Evolutionary conservation across 2,113 vertebrate species (phyloP).

Genomic region (Rhodinocichla rosea): DNA sequence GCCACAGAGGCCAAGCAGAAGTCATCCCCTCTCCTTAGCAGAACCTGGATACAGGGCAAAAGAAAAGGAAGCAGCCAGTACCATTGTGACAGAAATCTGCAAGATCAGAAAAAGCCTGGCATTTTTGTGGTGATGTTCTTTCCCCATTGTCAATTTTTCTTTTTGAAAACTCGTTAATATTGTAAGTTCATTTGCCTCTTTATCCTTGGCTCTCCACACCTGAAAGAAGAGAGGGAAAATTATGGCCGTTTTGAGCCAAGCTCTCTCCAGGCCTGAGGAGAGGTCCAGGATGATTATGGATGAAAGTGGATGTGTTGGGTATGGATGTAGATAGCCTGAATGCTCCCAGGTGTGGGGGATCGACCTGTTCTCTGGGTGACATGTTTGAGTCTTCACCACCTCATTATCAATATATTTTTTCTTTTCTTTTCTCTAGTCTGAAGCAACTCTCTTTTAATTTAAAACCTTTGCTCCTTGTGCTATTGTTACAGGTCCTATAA

Average conservation of each 20-base stretch:
- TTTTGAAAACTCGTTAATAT: background rate
- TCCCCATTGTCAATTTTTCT: background rate
- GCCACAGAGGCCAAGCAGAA: background rate
- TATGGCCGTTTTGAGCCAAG: background rate
- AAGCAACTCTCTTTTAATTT: background rate
- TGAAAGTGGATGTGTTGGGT: background rate
- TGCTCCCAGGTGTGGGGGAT: background rate
- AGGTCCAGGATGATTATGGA: background rate
- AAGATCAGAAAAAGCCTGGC: background rate
- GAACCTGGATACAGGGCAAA: background rate
- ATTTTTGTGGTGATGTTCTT: background rate
- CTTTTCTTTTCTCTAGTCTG: background rate
- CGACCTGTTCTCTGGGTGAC: background rate
- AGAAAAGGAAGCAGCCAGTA: background rate
- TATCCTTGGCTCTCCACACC: background rate
- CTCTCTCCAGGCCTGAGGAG: background rate
- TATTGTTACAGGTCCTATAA: background rate
- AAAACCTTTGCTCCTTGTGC: background rate
- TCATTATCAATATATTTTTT: background rate
- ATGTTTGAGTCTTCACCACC: background rate
- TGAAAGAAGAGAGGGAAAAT: background rate
- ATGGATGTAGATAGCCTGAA: background rate
- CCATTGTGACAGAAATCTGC: background rate
- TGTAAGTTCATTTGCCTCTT: background rate
- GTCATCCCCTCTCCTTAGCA: background rate